Conservation (phyloP, 1,140 invertebrate genomes). For the Drosophila prosaltans region DNA sequence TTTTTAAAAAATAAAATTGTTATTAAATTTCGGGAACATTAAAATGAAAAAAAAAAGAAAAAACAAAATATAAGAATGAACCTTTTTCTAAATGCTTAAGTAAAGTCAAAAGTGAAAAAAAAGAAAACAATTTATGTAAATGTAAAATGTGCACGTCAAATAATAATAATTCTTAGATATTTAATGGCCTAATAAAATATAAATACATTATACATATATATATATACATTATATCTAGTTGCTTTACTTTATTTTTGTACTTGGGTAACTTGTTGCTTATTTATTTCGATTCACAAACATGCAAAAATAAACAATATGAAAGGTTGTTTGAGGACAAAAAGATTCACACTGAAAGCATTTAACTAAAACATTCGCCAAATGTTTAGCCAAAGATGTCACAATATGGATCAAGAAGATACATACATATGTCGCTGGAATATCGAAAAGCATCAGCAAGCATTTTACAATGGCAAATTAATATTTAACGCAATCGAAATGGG, state of each 20-base stretch:
- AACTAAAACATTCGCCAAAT: no score
- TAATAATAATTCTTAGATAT: slow-evolving; percentile 79
- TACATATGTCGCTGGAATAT: no score
- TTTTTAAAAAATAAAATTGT: slow-evolving; percentile 65
- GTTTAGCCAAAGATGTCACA: no score
- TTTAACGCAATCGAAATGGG: no score
- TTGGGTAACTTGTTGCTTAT: background rate
- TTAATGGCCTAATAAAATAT: slow-evolving; percentile 77
- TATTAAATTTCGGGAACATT: slow-evolving; percentile 76
- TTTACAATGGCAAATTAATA: no score
- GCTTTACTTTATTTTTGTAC: slow-evolving; percentile 3
- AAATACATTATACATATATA: slow-evolving; percentile 57
- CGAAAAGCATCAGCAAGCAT: no score
- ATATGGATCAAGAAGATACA: no score
- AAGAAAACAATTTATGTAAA: slow-evolving; percentile 70
- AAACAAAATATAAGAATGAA: slow-evolving; percentile 21
- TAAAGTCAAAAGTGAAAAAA: slow-evolving; percentile 34
- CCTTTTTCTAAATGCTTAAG: slow-evolving; percentile 63
- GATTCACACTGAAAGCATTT: no score
- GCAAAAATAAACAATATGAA: background rate
- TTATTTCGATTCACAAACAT: background rate
- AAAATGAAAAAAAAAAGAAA: slow-evolving; percentile 42
- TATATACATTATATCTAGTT: slow-evolving; percentile 45
- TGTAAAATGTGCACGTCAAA: slow-evolving; percentile 81
- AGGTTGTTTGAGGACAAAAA: no score